Evolutionary conservation across 2,888 invertebrate genomes (phyloP), one percentile per base, ranked within the genome.

Genomic region (Drosophila macrothrix): DNA sequence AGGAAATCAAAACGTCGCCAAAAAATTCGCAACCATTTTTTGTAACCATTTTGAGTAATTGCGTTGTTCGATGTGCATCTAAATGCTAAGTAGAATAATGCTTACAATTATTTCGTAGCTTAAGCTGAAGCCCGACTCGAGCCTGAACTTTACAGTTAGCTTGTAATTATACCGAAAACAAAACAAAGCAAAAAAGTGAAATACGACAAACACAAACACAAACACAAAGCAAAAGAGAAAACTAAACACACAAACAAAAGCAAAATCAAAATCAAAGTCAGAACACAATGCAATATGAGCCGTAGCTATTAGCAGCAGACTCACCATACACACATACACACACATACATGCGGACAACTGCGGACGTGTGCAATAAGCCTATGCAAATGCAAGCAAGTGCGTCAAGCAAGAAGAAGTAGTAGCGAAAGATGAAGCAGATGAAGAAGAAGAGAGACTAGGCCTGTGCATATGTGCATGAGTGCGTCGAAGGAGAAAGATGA

Each of bases 1-100:
- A 16, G 28, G 25, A 53, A 68, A 68, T 59, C 67, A 80, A 70
- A 85, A 80, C 74, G 80, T 83, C 85, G 88, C 88, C 88, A 46
- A 84, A 73, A 85, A 83, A 83, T 78, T 80, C 73, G 86, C 35
- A 80, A 72, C 80, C 82, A 80, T 80, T 84, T 84, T 77, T 84
- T 86, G 84, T 86, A 84, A 58, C 71, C 84, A 86, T 89, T 85
- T 85, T 89, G 74, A 87, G 79, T 50, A 50, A 28, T 28, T 28
- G 25, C 46, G 19, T 87, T 82, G 77, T 78, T 84, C 80, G 65
- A 67, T 61, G 68, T 66, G 65, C 68, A 64, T 56, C 50, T 31
- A 56, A 54, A 61, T 65, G 66, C 65, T 62, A 54, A 46, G 67
- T 74, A 70, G 64, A 61, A 69, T 69, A 73, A 78, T 59, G 73